Evolutionary conservation across 1,140 invertebrate genomes (phyloP).

Genomic region (Drosophila bocqueti): DNA sequence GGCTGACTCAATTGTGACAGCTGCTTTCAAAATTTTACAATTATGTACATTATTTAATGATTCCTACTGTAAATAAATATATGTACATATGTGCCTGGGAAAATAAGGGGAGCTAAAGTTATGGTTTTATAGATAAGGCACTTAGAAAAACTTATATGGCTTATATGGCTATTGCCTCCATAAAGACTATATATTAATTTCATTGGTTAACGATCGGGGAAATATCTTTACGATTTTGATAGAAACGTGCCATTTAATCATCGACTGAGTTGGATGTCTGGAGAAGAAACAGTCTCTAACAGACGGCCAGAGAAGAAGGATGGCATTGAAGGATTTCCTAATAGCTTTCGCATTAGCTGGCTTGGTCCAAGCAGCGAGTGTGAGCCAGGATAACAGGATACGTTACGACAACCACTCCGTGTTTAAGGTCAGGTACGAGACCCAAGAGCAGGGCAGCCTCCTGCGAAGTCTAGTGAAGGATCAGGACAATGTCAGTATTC

Average conservation of each 20-base stretch:
- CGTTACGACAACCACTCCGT: constrained; percentile 69
- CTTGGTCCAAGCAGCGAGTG: constrained; percentile 9
- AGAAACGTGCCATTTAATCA: constrained; percentile 1
- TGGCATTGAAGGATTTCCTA: background rate
- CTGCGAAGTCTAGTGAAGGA: constrained; percentile 35
- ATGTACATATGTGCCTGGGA: background rate
- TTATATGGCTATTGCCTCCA: background rate
- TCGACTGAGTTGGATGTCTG: background rate
- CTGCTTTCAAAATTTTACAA: background rate
- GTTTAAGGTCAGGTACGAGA: constrained; percentile 56
- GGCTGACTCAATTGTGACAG: constrained; percentile 2
- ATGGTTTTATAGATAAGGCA: background rate
- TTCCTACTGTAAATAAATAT: background rate
- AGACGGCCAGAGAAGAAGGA: background rate
- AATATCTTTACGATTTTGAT: constrained; percentile 13
- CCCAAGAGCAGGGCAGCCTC: constrained; percentile 27
- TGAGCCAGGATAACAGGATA: constrained; percentile 29
- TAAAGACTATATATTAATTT: background rate
- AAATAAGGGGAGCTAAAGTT: background rate
- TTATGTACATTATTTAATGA: background rate
- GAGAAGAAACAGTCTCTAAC: background rate
- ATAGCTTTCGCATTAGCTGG: constrained; percentile 5
- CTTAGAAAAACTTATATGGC: background rate
- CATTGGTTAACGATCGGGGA: background rate
- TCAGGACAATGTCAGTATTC: constrained; percentile 37